Percentiles rank a stretch among this genome's conserved stretches.
phyloP scores from a whole-genome alignment of 1,140 invertebrate genomes.

The Oedothorax gibbosus region DNA sequence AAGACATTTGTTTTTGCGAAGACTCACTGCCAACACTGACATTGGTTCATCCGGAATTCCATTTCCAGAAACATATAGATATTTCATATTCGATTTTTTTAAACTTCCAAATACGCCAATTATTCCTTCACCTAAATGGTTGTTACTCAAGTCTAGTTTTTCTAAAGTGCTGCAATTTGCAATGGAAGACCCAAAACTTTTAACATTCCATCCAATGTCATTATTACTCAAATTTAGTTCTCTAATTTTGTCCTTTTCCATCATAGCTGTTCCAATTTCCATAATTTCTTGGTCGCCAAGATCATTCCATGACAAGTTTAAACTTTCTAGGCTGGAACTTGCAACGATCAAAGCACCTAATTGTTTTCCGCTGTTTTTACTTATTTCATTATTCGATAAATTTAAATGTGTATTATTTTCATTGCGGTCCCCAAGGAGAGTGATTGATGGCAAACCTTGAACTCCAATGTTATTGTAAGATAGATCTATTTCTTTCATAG shows the following conservation, averaged over 20 bases:
- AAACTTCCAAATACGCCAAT: background rate
- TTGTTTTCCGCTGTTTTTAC: background rate
- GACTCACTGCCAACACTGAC: background rate
- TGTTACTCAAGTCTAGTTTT: constrained; percentile 38
- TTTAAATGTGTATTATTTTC: constrained; percentile 26
- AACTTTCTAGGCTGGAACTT: background rate
- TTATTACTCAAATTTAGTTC: constrained; percentile 38
- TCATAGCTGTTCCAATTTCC: constrained; percentile 9
- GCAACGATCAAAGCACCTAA: constrained; percentile 4
- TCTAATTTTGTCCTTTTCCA: constrained; percentile 1
- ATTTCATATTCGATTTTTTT: constrained; percentile 27
- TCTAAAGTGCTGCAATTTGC: constrained; percentile 22
- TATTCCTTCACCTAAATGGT: constrained; percentile 25
- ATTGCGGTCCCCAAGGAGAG: constrained; percentile 22
- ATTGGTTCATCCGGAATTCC: constrained; percentile 22
- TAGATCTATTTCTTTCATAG: constrained; percentile 16
- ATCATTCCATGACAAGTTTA: constrained; percentile 33
- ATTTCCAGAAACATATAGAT: constrained; percentile 25
- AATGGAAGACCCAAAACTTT: constrained; percentile 9
- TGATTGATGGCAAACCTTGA: constrained; percentile 19
- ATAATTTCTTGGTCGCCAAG: constrained; percentile 28
- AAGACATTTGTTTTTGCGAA: constrained; percentile 4
- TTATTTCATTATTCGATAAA: constrained; percentile 10
- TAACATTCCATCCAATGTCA: background rate
- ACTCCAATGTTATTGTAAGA: constrained; percentile 33